These are phyloP conservation scores for Oreochromis grahami DNA, from an alignment of 2,797 vertebrate species.

Conservation along the genomic window DNA sequence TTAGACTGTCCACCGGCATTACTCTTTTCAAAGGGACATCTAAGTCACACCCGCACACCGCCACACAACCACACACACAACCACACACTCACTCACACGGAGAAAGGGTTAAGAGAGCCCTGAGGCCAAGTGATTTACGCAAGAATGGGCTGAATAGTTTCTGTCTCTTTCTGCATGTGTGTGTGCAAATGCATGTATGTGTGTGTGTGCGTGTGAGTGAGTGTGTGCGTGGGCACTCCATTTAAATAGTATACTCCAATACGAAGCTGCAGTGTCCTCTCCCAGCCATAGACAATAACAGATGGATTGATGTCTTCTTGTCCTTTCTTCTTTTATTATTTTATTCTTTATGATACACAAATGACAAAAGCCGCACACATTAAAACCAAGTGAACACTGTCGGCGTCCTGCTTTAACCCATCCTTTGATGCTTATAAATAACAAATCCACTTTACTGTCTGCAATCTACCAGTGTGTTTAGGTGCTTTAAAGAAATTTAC, in stretches of 20 bases:
- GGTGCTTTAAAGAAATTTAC: background rate
- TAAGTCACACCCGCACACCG: constrained; percentile 26
- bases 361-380: background rate
- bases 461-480: too few species aligned
- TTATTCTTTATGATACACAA: background rate
- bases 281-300: background rate
- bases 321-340: background rate
- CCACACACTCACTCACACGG: constrained; percentile 35
- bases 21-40: constrained; percentile 61
- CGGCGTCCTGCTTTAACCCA: background rate
- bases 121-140: constrained; percentile 76
- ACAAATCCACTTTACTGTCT: background rate
- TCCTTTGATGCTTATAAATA: background rate
- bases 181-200: constrained; percentile 16
- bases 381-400: background rate
- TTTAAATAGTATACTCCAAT: background rate
- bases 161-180: constrained; percentile 54
- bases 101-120: constrained; percentile 77
- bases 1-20: constrained; percentile 57
- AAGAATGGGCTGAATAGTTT: constrained; percentile 66
- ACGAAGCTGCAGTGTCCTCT: background rate
- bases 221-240: constrained; percentile 9
- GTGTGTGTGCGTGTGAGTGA: background rate
- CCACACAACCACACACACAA: constrained; percentile 8
- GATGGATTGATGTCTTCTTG: background rate